Conservation (phyloP, 2,888 invertebrate genomes). For the Amiota communis region DNA sequence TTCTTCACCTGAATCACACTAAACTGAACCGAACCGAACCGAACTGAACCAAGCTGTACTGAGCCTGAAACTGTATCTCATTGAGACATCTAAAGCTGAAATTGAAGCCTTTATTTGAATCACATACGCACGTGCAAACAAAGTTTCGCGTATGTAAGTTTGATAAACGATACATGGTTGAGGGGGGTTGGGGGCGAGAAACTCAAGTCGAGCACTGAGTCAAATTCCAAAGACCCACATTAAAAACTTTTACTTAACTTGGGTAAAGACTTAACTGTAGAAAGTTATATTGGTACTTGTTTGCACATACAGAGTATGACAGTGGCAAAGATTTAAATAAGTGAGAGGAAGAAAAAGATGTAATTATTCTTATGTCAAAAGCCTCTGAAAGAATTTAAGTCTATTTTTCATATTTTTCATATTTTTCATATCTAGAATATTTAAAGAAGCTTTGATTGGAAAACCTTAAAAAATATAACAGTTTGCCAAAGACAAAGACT, state of each 20-base stretch:
- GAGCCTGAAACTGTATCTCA: not conserved
- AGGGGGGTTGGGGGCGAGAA: not conserved
- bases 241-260: constrained; percentile 19
- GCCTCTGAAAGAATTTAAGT: too few species aligned
- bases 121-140: constrained; percentile 2
- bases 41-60: not conserved
- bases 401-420: too few species aligned
- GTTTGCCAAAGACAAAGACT: too few species aligned
- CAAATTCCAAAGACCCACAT: constrained; percentile 5
- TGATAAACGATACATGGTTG: not conserved
- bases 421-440: too few species aligned
- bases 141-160: not conserved
- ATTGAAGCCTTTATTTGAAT: constrained; percentile 4
- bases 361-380: too few species aligned
- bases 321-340: not conserved
- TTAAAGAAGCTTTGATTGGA: too few species aligned
- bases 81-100: not conserved
- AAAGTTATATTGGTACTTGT: constrained; percentile 12
- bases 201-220: not conserved
- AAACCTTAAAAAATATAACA: too few species aligned
- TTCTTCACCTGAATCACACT: not conserved
- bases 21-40: constrained; percentile 12
- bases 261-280: not conserved
- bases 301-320: not conserved
- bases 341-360: not conserved